Base-by-base conservation (phyloP, 1,140 invertebrate genomes). In the Caenorhabditis latens region DNA sequence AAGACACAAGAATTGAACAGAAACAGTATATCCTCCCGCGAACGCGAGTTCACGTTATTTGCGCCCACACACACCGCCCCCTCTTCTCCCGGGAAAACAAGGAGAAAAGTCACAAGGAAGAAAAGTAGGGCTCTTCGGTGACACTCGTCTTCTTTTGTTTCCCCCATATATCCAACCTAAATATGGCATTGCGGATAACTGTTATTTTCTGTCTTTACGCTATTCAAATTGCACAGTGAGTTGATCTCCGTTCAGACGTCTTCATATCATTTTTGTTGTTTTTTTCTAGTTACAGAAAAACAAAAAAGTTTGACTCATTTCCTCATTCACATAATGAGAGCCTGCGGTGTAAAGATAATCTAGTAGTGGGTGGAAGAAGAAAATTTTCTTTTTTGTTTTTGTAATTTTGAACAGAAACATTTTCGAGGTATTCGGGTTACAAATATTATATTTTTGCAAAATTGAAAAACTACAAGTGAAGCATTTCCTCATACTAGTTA, bases 11-110 rank as follows among this genome's bases (percentile, higher is more conserved):
- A 42, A 79, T 19, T 63, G 61, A 14, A 79, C 46, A 79, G 71
- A 79, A 79, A 79, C 71, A 79, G 71, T 79, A 79, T 79, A 79
- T 16, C 14, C 71, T 53, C 46, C 71, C 42, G 42, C 4, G 40
- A 40, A 42, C 13, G 19, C 16, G 46, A 79, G 71, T 79, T 79
- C 71, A 79, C 71, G 71, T 79, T 79, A 46, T 79, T 79, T 79
- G 71, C 71, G 71, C 71, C 71, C 71, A 50, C 71, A 79, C 71
- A 79, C 71, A 46, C 71, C 71, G 71, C 71, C 71, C 71, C 32
- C 71, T 50, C 43, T 79, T 79, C 71, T 79, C 71, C 71, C 71
- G 71, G 71, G 71, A 79, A 32, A 79, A 50, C 46, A 50, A 21
- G 67, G 67, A 71, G 65, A 32, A 71, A 42, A 8, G 16, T 8